phyloP scores from a whole-genome alignment of 2,113 vertebrate species.

The Micronycteris hirsuta region DNA sequence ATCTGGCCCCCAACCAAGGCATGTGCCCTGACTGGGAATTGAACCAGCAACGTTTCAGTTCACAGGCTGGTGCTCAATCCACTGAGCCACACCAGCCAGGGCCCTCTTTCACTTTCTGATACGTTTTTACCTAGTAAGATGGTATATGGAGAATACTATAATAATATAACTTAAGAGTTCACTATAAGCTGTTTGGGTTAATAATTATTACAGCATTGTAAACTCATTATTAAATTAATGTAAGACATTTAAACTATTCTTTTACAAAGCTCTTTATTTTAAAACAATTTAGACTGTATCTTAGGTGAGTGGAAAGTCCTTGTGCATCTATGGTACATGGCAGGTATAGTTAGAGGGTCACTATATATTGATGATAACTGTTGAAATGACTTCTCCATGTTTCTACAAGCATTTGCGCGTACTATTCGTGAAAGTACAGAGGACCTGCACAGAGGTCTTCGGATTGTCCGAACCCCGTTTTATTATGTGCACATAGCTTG shows the following conservation, averaged over 20 bases:
- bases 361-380: not conserved
- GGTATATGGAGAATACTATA: conserved; percentile 18
- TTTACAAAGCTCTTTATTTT: conserved; percentile 58
- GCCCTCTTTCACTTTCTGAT: conserved; percentile 64
- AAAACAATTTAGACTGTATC: conserved; percentile 43
- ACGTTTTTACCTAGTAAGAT: conserved; percentile 52
- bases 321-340: conserved; percentile 29
- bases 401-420: not conserved
- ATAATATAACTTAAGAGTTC: conserved; percentile 3
- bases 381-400: not conserved
- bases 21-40: too few species aligned
- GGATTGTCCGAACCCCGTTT: not conserved
- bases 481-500: not conserved
- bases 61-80: too few species aligned
- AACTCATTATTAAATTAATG: conserved; percentile 47
- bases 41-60: too few species aligned
- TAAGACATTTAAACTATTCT: conserved; percentile 55
- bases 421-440: not conserved
- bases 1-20: too few species aligned
- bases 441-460: not conserved
- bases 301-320: not conserved
- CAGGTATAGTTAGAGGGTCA: not conserved
- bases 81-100: too few species aligned
- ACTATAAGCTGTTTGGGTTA: conserved; percentile 60
- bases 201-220: conserved; percentile 52